These are phyloP conservation scores for Mastigias papua DNA, from an alignment of 30 jellyfish, hydroid and myxozoan species.

Conservation along the genomic window DNA sequence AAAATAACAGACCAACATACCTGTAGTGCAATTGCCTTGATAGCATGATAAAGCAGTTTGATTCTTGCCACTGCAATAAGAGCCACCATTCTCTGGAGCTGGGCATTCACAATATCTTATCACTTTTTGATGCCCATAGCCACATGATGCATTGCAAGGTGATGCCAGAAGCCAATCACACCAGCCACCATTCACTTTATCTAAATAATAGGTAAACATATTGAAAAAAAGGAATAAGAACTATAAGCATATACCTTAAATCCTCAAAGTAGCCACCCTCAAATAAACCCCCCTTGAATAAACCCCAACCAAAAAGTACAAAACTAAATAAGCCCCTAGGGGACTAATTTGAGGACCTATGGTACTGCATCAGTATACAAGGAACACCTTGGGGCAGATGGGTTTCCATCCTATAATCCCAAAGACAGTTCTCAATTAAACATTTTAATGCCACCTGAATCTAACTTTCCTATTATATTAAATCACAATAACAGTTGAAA, in stretches of 20 bases:
- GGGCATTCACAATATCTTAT: constrained; percentile 25
- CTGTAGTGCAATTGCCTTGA: background rate
- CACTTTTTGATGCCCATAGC: background rate
- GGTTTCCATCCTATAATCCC: too few relatives aligned
- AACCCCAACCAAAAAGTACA: too few relatives aligned
- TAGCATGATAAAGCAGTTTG: background rate
- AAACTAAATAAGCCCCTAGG: too few relatives aligned
- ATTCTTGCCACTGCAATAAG: constrained; percentile 1
- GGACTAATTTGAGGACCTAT: too few relatives aligned
- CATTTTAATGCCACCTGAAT: too few relatives aligned
- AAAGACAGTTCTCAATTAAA: too few relatives aligned
- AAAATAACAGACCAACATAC: background rate
- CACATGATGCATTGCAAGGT: constrained; percentile 18
- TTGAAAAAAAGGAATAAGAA: background rate
- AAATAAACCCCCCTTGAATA: too few relatives aligned
- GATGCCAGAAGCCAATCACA: constrained; percentile 6
- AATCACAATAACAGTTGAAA: too few relatives aligned
- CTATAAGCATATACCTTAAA: background rate
- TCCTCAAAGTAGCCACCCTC: too few relatives aligned
- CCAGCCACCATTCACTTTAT: constrained; percentile 21
- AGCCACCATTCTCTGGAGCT: constrained; percentile 15
- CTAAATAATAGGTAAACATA: background rate
- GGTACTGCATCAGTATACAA: too few relatives aligned
- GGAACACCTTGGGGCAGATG: too few relatives aligned
- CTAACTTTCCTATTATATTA: too few relatives aligned